Base-by-base conservation (phyloP, 2,888 invertebrate genomes). In the Drosophila percnosoma region DNA sequence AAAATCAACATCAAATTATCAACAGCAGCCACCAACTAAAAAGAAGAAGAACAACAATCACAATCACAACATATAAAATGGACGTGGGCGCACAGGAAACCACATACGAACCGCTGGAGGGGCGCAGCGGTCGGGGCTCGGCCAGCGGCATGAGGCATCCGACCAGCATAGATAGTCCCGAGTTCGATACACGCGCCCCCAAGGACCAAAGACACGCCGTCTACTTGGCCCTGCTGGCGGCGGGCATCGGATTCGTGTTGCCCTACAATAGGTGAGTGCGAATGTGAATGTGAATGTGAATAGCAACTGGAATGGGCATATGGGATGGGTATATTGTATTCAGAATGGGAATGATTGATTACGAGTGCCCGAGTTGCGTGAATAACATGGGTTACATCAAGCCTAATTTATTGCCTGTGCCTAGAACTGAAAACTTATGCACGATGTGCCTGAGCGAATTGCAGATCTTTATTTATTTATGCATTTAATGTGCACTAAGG, bases 241-340 rank as follows among this genome's bases (percentile, higher is more conserved):
- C 98, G 34, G 98, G 98, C 21, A 96, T 97, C 79, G 98, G 98
- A 51, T 98, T 98, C 92, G 94, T 98, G 58, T 94, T 98, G 73
- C 98, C 98, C 13, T 98, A 98, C 93, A 98, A 98, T 95, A 98
- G 97, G 97, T 97, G 93, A 90, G 81, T 36, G 29, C 38, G 13
- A 48, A 51, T 29, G 29, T 15, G 34, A 34, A 15, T 31, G 18
- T 15, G 34, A 34, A 15, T 31, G 18, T 15, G 31, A 27, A n/a
- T 31, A 33, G 3, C 13, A 49, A 10, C 40, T n/a, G 34, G 40
- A 36, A 49, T 42, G 51, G 13, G 27, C 2, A 27, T 51, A 24
- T 31, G 42, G 4, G 27, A 36, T 38, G 66, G n/a, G 38, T 34
- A 34, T 24, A 57, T 77, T 51, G n/a, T 31, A 45, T 38, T 57